Percentiles rank a stretch among this genome's conserved stretches.
phyloP scores from a whole-genome alignment of 2,797 vertebrate genomes.

The Platalea minor region DNA sequence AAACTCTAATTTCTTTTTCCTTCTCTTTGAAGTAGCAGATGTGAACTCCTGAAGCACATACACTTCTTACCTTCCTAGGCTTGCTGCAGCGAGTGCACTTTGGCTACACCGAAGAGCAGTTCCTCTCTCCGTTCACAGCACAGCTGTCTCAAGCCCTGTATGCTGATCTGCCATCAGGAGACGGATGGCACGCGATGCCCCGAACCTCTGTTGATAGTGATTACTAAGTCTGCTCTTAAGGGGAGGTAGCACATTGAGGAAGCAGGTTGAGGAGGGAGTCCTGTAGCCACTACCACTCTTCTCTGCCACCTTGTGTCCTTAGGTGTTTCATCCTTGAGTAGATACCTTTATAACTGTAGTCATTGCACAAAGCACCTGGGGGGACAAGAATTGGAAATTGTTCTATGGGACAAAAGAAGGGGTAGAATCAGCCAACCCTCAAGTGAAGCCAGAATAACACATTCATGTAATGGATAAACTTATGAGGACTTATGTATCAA shows the following conservation, averaged over 20 bases:
- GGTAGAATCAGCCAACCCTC: neutral
- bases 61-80: neutral
- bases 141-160: neutral
- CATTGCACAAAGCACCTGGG: neutral
- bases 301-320: neutral
- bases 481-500: neutral
- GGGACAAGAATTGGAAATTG: neutral
- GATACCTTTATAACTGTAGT: neutral
- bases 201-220: neutral
- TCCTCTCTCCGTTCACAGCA: neutral
- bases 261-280: neutral
- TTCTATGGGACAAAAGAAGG: neutral
- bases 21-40: neutral
- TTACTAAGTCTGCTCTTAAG: neutral
- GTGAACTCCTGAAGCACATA: neutral
- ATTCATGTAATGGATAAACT: neutral
- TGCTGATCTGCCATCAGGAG: neutral
- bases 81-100: neutral
- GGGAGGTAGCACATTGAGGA: neutral
- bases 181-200: rapidly evolving
- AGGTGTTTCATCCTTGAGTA: neutral
- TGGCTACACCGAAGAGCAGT: neutral
- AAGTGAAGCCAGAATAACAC: neutral
- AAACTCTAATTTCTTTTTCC: neutral
- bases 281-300: neutral